Percentiles rank a stretch among this genome's conserved stretches.
Evolutionary conservation across 2,113 vertebrate species (phyloP).

Genomic region (Ptilorrhoa leucosticta): DNA sequence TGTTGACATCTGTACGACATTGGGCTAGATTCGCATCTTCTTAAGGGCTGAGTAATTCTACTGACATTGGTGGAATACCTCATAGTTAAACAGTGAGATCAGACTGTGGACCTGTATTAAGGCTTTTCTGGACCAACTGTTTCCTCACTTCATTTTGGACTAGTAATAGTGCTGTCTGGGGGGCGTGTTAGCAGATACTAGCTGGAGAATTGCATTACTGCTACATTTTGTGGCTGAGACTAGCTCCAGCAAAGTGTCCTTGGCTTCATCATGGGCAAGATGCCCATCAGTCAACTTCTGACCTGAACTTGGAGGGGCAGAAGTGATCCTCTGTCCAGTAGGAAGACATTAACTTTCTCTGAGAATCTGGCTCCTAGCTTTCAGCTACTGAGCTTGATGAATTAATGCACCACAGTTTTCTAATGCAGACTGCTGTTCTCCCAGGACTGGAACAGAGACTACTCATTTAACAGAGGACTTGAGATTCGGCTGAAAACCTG

Average conservation of each 20-base stretch:
- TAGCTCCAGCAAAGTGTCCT: not conserved
- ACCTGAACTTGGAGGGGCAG: not conserved
- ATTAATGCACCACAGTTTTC: constrained; percentile 13
- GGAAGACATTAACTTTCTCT: constrained; percentile 17
- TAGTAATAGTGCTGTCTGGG: not conserved
- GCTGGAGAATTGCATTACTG: not conserved
- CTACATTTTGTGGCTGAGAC: not conserved
- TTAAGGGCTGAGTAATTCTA: not conserved
- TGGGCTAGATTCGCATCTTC: not conserved
- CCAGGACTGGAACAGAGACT: not conserved
- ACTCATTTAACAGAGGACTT: not conserved
- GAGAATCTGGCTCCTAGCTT: constrained; percentile 6
- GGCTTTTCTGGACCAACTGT: not conserved
- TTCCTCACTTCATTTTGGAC: not conserved
- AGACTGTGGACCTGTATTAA: not conserved
- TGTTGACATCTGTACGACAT: fast-evolving
- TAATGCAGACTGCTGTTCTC: not conserved
- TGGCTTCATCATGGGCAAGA: not conserved
- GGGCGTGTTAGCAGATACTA: not conserved
- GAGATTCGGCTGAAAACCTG: constrained; percentile 12
- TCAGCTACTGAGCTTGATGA: constrained; percentile 18
- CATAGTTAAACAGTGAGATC: not conserved
- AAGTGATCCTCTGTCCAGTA: not conserved
- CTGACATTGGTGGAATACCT: not conserved
- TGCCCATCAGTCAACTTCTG: not conserved